Evolutionary conservation across 2,888 invertebrate genomes (phyloP), one percentile per base, ranked within the genome.

Genomic region (Orthosia gracilis): DNA sequence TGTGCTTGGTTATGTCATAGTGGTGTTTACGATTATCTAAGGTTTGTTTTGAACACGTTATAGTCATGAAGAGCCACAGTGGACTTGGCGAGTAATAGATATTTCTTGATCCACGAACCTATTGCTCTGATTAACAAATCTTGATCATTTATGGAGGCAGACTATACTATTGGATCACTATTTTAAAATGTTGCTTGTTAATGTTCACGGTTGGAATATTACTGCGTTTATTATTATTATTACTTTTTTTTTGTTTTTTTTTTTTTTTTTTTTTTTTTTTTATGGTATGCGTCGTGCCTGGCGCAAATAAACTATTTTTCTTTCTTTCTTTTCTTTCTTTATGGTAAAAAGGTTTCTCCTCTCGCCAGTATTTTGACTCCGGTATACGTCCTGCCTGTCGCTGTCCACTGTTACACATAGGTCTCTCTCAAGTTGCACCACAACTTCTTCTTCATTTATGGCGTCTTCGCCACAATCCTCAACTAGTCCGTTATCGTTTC

Each of bases 161-260:
- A 40, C 40, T 7, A 31, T 31, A 31, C 26, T 31, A 31, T 31
- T 31, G 31, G 5, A 5, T 7, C 5, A 31, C 31, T 31, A 31
- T 7, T 31, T 31, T 31, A 31, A 31, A 31, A 55, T 23, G 15
- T 5, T 23, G 15, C 4, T 15, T 23, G 11, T 23, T 15, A 12
- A 9, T 21, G 21, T 23, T 15, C 4, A 0, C 3, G 0, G 0
- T 0, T 1, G 2, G 4, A 0, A 3, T 12, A 21, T 15, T 15
- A 15, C 3, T 21, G n/a, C 13, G 13, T 12, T 54, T 11, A n/a
- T n/a, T n/a, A n/a, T n/a, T n/a, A n/a, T n/a, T n/a, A n/a, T n/a
- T n/a, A n/a, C n/a, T n/a, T n/a, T n/a, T n/a, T n/a, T n/a, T n/a
- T n/a, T n/a, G n/a, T n/a, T n/a, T n/a, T n/a, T n/a, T n/a, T n/a